Evolutionary conservation across 2,113 vertebrate species (phyloP).

Genomic region (Prunella fulvescens): DNA sequence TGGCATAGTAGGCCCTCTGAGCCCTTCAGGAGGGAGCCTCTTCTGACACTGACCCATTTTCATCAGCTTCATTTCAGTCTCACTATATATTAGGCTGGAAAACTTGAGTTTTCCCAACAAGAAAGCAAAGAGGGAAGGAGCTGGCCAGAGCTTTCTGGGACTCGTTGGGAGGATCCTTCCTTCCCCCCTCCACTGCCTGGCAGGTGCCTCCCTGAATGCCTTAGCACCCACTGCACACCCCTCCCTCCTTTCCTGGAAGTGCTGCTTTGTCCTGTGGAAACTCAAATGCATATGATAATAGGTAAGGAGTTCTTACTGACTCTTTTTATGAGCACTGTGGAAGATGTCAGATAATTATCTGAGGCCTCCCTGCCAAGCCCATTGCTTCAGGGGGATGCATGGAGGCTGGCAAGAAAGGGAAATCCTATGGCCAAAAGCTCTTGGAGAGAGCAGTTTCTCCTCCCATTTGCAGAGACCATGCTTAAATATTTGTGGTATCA

Average conservation of each 20-base stretch:
- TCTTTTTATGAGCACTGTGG: background rate
- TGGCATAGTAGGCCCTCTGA: background rate
- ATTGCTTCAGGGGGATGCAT: background rate
- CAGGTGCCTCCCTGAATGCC: background rate
- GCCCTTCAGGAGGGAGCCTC: background rate
- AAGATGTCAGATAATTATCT: slow-evolving; percentile 19
- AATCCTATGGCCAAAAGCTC: slow-evolving; percentile 9
- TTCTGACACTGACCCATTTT: background rate
- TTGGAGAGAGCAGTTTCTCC: slow-evolving; percentile 32
- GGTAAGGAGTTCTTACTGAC: background rate
- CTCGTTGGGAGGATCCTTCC: background rate
- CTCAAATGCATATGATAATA: background rate
- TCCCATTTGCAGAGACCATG: slow-evolving; percentile 18
- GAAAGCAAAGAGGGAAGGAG: background rate
- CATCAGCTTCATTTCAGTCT: background rate
- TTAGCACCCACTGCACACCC: background rate
- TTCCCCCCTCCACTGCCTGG: background rate
- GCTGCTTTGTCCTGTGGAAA: background rate
- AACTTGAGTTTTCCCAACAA: background rate
- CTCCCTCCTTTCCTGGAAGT: background rate
- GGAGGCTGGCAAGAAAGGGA: slow-evolving; percentile 9
- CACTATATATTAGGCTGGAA: background rate
- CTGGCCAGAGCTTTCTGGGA: background rate
- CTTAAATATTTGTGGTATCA: slow-evolving; percentile 42
- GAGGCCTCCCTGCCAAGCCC: background rate